Percentiles rank a stretch among this genome's conserved stretches.
These are phyloP conservation scores for Anniella stebbinsi DNA, from an alignment of 2,797 vertebrate species.

Conservation along the genomic window DNA sequence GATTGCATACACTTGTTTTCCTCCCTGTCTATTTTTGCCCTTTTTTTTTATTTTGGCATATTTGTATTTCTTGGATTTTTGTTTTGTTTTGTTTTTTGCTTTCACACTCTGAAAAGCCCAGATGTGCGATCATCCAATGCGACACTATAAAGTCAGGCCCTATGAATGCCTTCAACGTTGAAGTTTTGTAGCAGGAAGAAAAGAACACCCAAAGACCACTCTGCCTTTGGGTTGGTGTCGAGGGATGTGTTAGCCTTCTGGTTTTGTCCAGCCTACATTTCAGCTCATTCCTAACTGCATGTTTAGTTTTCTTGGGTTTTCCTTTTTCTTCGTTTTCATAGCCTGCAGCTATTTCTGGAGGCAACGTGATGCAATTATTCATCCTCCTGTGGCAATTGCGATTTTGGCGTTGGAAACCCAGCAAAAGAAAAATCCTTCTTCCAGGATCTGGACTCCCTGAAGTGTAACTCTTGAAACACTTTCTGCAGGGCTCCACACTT, in stretches of 20 bases:
- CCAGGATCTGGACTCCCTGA: slow-evolving; percentile 30
- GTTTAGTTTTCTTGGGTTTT: not conserved
- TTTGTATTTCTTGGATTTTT: not conserved
- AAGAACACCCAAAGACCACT: not conserved
- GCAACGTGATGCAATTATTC: slow-evolving; percentile 34
- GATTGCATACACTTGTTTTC: too few species aligned
- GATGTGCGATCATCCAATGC: not conserved
- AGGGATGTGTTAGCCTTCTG: slow-evolving; percentile 29
- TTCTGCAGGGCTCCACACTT: not conserved
- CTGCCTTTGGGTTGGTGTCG: not conserved
- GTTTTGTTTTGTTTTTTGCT: slow-evolving; percentile 18
- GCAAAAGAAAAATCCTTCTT: slow-evolving; percentile 20
- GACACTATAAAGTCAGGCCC: not conserved
- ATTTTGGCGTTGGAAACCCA: slow-evolving; percentile 54
- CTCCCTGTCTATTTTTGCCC: not conserved
- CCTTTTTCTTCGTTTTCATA: not conserved
- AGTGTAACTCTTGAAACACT: not conserved
- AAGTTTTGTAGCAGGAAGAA: not conserved
- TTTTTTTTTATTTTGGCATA: not conserved
- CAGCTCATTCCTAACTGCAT: slow-evolving; percentile 49
- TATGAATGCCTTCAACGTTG: not conserved
- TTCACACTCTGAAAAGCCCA: not conserved
- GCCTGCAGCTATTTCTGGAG: slow-evolving; percentile 39
- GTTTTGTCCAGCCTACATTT: slow-evolving; percentile 51
- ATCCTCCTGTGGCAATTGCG: slow-evolving; percentile 35